Base-by-base conservation (phyloP, 2,888 invertebrate species). In the Drosophila tanythrix region DNA sequence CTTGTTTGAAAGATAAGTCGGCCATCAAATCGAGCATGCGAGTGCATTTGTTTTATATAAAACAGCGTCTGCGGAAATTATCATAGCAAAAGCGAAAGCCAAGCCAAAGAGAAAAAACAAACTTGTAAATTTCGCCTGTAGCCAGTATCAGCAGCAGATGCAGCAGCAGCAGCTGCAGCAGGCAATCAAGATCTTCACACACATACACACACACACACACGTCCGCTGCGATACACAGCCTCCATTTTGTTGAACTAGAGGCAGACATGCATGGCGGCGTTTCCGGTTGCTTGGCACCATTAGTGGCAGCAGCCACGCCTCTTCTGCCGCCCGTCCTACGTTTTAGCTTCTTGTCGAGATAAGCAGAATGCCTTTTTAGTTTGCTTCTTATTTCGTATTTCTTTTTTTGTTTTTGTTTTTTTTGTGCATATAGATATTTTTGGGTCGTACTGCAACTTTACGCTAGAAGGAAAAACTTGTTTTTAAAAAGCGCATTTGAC, bases 221-320 rank as follows among this genome's bases (percentile, higher is more conserved):
- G 58, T 38, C 7, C 38, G 43, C 60, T 31, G 67, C 84, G 74
- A 82, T 75, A 79, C 83, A 88, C 89, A 85, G 90, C 87, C 89
- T 85, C 90, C 74, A 68, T 83, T 83, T 81, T 81, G 84, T 68
- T 69, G 64, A 84, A 88, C 82, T 74, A 70, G 89, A 76, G 71
- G 87, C 90, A 87, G 87, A 87, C 87, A 87, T 87, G 87, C 87
- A 90, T 87, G 88, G 86, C 90, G 89, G 89, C 90, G 83, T 90
- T 86, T 90, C 89, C 89, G 89, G 89, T 83, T 90, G 79, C 87
- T 86, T 90, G 89, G 89, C 89, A 89, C 91, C 89, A 91, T 91
- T 89, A 91, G 89, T 86, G 81, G 81, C 83, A 76, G 57, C 86
- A 65, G 80, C 77, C 90, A 88, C 77, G 83, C 85, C 90, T 29